Percentiles rank a stretch among this genome's conserved stretches.
Conservation (phyloP, 2,797 vertebrate species). For the Pempheris klunzingeri region DNA sequence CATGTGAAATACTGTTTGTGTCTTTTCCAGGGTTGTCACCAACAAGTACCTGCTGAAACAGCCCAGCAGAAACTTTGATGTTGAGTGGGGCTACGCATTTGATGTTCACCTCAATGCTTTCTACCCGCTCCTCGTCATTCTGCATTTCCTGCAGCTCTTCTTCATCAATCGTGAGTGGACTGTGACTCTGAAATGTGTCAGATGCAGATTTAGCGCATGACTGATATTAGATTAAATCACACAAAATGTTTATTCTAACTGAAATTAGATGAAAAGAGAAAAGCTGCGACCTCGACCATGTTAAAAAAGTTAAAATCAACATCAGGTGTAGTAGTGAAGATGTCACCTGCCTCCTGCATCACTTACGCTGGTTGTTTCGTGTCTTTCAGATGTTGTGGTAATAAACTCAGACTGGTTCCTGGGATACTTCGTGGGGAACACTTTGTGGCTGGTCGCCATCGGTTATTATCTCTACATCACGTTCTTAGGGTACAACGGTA, state of each 20-base stretch:
- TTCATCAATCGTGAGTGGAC: constrained; percentile 96
- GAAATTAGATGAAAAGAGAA: too few relatives aligned
- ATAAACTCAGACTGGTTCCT: constrained; percentile 89
- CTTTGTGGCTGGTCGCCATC: constrained; percentile 94
- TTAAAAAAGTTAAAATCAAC: too few relatives aligned
- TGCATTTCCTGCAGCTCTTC: constrained; percentile 98
- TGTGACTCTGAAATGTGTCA: not conserved
- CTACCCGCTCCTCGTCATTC: constrained; percentile 96
- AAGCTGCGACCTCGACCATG: too few relatives aligned
- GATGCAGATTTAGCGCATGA: too few relatives aligned
- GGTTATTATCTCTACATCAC: constrained; percentile 98
- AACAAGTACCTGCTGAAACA: constrained; percentile 96
- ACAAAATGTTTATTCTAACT: too few relatives aligned
- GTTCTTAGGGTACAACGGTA: constrained; percentile 97
- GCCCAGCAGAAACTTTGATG: constrained; percentile 91
- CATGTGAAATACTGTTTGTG: not conserved
- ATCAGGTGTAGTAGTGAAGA: not conserved
- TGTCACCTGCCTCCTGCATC: not conserved
- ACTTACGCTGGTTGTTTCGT: constrained; percentile 14
- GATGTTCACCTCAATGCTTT: constrained; percentile 99
- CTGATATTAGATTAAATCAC: too few relatives aligned
- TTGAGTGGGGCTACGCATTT: constrained; percentile 99
- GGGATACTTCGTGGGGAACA: constrained; percentile 95
- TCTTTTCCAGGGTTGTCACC: constrained; percentile 88
- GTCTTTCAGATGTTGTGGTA: constrained; percentile 91